Evolutionary conservation across 2,797 vertebrate genomes (phyloP).

Genomic region (Manis pentadactyla): DNA sequence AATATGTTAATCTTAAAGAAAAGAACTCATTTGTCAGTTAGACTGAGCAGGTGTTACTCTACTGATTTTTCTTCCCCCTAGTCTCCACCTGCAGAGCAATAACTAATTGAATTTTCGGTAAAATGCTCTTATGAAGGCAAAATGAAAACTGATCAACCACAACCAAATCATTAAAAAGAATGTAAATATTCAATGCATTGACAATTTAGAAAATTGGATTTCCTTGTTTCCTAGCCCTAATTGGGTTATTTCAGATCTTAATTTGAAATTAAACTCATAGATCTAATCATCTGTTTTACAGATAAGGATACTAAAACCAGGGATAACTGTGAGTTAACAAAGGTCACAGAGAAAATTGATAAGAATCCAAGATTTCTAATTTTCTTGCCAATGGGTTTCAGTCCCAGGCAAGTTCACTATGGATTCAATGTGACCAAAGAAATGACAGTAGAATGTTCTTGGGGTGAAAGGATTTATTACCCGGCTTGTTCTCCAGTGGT

Average conservation of each 20-base stretch:
- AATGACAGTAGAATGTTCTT: too few relatives aligned
- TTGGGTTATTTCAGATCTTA: background rate
- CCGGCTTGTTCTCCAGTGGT: too few relatives aligned
- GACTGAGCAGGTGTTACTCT: slow-evolving; percentile 43
- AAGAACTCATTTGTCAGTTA: slow-evolving; percentile 47
- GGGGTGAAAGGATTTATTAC: too few relatives aligned
- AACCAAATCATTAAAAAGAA: background rate
- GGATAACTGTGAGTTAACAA: background rate
- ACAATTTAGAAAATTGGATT: background rate
- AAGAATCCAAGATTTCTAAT: background rate
- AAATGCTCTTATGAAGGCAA: slow-evolving; percentile 16
- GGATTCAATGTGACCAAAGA: too few relatives aligned
- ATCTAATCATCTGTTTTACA: background rate
- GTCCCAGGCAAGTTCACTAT: too few relatives aligned
- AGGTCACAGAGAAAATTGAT: background rate
- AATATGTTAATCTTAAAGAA: slow-evolving; percentile 56
- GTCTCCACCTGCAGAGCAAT: background rate
- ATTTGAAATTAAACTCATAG: background rate
- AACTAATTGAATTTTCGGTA: slow-evolving; percentile 47
- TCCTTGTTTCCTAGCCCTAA: background rate
- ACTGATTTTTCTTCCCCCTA: background rate
- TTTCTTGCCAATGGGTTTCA: too few relatives aligned
- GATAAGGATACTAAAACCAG: background rate
- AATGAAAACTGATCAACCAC: slow-evolving; percentile 5
- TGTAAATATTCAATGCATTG: background rate